Percentiles rank a stretch among this genome's conserved stretches.
Conservation (phyloP, 2,113 vertebrate genomes). For the Tychaedon coryphoeus region DNA sequence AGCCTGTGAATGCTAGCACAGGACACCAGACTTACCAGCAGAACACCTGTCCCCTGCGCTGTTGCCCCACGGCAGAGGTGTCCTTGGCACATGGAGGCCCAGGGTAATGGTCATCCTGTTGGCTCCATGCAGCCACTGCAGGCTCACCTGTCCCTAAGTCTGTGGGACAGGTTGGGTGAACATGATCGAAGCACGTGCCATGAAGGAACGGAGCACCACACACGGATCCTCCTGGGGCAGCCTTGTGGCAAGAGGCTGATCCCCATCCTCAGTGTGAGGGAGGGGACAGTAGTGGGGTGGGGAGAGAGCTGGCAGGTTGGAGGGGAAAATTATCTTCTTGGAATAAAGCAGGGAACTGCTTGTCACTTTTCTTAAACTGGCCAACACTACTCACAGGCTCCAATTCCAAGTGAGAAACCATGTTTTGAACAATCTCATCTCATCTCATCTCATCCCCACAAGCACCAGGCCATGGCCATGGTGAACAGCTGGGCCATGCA, state of each 20-base stretch:
- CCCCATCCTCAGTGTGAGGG: neutral
- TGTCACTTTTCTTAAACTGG: neutral
- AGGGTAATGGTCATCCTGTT: neutral
- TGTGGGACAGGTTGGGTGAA: neutral
- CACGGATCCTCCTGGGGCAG: fast-evolving
- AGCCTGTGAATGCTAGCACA: neutral
- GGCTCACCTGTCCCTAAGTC: neutral
- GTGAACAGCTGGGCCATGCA: neutral
- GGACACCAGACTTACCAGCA: fast-evolving
- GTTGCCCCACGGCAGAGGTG: neutral
- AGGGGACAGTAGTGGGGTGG: fast-evolving
- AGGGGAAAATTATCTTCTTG: neutral
- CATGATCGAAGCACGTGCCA: fast-evolving
- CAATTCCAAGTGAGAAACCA: neutral
- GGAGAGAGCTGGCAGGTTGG: neutral
- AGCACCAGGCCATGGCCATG: neutral
- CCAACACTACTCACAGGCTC: neutral
- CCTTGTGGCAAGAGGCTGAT: neutral
- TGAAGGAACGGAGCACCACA: neutral
- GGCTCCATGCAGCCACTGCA: neutral
- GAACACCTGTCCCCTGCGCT: fast-evolving
- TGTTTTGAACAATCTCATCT: neutral
- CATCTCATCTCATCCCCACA: neutral
- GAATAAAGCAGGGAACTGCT: neutral
- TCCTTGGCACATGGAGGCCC: fast-evolving